These are phyloP conservation scores for Bos indicus DNA, from an alignment of 2,113 vertebrate species.

Conservation along the genomic window DNA sequence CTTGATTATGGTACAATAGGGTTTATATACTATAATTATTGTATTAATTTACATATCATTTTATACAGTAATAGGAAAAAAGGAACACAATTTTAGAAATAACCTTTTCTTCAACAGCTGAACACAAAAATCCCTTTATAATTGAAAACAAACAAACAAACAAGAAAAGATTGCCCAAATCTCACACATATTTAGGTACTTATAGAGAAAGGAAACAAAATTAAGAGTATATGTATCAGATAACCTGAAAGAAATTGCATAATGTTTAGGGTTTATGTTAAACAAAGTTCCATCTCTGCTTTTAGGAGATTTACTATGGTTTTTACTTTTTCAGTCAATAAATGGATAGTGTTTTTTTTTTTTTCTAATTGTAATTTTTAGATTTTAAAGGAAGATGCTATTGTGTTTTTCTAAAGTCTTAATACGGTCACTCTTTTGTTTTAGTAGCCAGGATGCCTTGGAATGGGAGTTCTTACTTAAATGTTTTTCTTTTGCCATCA, in stretches of 20 bases:
- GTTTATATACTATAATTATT: not conserved
- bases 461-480: not conserved
- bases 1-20: not conserved
- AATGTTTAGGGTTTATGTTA: not conserved
- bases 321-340: not conserved
- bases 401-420: not conserved
- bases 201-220: not conserved
- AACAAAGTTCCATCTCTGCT: not conserved
- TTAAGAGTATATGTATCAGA: not conserved
- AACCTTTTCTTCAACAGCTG: not conserved
- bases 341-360: not conserved
- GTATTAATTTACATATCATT: not conserved
- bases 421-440: not conserved
- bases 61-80: not conserved
- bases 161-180: not conserved
- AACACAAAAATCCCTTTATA: not conserved
- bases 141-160: not conserved
- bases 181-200: not conserved
- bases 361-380: not conserved
- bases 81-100: not conserved
- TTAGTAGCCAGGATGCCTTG: not conserved
- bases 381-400: not conserved
- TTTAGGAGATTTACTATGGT: not conserved
- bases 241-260: not conserved
- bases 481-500: not conserved